phyloP scores from a whole-genome alignment of 2,888 invertebrate species.

The Heliconius charithonia region DNA sequence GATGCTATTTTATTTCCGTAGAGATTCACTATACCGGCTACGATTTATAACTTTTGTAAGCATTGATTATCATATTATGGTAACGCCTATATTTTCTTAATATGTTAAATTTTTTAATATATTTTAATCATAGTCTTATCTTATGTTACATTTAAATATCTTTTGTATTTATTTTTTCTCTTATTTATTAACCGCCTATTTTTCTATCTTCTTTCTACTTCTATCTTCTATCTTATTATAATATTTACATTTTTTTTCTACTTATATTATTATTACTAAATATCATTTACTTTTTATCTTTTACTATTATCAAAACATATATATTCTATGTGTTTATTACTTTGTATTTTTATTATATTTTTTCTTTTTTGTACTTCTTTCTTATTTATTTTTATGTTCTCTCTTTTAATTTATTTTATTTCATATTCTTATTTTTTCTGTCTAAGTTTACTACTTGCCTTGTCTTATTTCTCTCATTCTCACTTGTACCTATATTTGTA shows the following conservation, averaged over 20 bases:
- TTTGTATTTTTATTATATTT: neutral
- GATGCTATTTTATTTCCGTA: neutral
- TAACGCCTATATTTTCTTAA: neutral
- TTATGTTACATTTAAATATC: neutral
- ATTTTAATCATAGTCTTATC: neutral
- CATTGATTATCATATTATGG: neutral
- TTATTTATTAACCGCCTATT: neutral
- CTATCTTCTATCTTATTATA: no score
- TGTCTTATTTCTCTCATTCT: neutral
- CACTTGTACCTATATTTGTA: neutral
- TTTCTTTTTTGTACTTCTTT: neutral
- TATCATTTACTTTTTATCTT: neutral
- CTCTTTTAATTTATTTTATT: neutral
- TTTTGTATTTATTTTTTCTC: neutral
- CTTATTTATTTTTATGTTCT: neutral
- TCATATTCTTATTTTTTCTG: neutral
- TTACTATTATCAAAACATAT: neutral
- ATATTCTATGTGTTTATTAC: neutral
- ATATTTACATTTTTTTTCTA: neutral
- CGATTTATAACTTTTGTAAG: neutral
- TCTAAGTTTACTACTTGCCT: neutral
- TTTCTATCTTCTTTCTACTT: neutral
- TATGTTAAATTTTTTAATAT: neutral
- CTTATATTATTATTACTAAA: neutral
- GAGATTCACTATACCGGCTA: neutral